A percentile compares a stretch with the other conserved stretches of the same genome.
Evolutionary conservation across 1,140 invertebrate species (phyloP).

Genomic region (Eulimnadia texana): DNA sequence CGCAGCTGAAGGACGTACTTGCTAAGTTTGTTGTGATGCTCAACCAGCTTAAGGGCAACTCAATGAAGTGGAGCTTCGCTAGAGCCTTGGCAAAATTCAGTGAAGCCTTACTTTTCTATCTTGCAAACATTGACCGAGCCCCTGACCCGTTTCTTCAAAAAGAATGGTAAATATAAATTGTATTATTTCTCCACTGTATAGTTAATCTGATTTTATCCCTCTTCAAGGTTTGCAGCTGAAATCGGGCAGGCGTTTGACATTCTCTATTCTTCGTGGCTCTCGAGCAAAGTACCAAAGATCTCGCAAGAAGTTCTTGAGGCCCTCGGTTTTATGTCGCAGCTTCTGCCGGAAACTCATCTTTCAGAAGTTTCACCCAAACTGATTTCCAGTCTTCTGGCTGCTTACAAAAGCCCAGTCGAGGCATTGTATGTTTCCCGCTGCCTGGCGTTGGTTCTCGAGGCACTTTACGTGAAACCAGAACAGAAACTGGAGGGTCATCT

Average conservation of each 20-base stretch:
- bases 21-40: not conserved
- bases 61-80: not conserved
- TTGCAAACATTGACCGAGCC: conserved; percentile 5
- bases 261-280: not conserved
- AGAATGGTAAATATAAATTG: no score
- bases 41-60: not conserved
- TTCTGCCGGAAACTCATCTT: not conserved
- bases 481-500: not conserved
- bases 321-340: conserved; percentile 5
- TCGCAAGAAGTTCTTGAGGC: conserved; percentile 9
- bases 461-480: not conserved
- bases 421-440: conserved; percentile 3
- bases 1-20: not conserved
- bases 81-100: conserved; percentile 7
- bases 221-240: conserved; percentile 2
- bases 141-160: not conserved
- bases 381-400: not conserved
- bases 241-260: not conserved
- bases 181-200: no score
- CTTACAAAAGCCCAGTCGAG: conserved; percentile 1
- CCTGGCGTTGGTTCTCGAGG: conserved; percentile 3
- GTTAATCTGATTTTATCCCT: no score
- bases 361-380: not conserved
- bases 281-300: not conserved
- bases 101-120: conserved; percentile 2